Percentiles rank a stretch among this genome's conserved stretches.
These are phyloP conservation scores for Siniperca chuatsi DNA, from an alignment of 2,113 vertebrate species.

Conservation along the genomic window DNA sequence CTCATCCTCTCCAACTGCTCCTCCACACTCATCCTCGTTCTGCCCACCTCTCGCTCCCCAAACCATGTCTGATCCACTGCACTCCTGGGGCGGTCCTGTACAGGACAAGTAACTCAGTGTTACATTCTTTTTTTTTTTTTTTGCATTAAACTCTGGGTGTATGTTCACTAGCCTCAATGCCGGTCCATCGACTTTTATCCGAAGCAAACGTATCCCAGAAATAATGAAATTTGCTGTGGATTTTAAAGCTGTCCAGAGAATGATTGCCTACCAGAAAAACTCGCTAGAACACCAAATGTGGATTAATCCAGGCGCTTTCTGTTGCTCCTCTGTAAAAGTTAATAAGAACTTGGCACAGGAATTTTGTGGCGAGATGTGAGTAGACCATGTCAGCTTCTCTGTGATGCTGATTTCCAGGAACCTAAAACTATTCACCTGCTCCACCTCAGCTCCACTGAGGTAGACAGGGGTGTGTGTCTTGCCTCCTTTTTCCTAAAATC, in stretches of 20 bases:
- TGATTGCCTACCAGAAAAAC: neutral
- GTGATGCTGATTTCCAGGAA: too few species aligned
- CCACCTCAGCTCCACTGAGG: too few species aligned
- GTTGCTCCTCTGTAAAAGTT: too few species aligned
- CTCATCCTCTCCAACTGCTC: conserved; percentile 96
- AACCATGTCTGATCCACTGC: conserved; percentile 90
- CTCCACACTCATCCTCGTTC: conserved; percentile 94
- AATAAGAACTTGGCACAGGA: too few species aligned
- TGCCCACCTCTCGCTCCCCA: conserved; percentile 86
- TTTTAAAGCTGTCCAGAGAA: neutral
- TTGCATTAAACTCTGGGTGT: neutral
- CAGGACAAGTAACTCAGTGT: neutral
- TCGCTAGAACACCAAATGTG: too few species aligned
- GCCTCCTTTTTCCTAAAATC: too few species aligned
- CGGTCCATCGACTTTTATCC: neutral
- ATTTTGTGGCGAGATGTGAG: too few species aligned
- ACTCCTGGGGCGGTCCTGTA: conserved; percentile 92
- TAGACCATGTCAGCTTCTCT: too few species aligned
- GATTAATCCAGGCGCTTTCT: too few species aligned
- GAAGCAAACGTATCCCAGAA: neutral
- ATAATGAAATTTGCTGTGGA: neutral
- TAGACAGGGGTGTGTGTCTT: too few species aligned
- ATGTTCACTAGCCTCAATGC: neutral
- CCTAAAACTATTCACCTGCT: too few species aligned
- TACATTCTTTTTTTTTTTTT: neutral